Base-by-base conservation (phyloP, 2,888 invertebrate species). In the Leptinotarsa haldemani region DNA sequence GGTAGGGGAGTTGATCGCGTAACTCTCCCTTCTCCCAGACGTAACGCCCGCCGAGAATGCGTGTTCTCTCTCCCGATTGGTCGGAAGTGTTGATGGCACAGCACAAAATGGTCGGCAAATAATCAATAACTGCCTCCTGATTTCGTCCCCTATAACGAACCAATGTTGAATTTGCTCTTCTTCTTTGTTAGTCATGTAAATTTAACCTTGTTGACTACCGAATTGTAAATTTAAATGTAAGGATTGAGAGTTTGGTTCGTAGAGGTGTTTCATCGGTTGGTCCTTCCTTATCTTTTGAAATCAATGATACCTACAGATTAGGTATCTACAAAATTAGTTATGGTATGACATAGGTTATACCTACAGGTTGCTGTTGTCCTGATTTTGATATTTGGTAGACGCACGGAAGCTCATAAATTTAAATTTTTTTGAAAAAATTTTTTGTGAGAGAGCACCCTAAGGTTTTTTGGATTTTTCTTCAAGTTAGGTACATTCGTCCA, bases 91-190 rank as follows among this genome's bases (percentile, higher is more conserved):
- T 78, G 83, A 80, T 82, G 81, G 83, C 81, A 80, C 80, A 80
- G 80, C 85, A 87, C 87, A 87, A 87, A 87, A 87, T 87, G 87
- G 87, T 86, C 85, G 86, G 83, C 85, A 80, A 83, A 84, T 85
- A 85, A 87, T 87, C 86, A 85, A 87, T 87, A 85, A 82, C 79
- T 76, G 70, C 75, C 74, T 74, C 69, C 74, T 48, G 74, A 74
- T 74, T 77, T 53, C 25, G 70, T 22, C 71, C 65, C 74, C 74
- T 53, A 58, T 70, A 64, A 20, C 20, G 30, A 56, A 68, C 56
- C 56, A 56, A 46, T 68, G 68, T 65, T 50, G 65, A 46, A 52
- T 82, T 81, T 81, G 80, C 82, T 82, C 80, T 75, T 80, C 80
- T 80, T 82, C 82, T 83, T 82, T 83, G 82, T 83, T 81, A 79